Evolutionary conservation across 2,113 vertebrate genomes (phyloP), one percentile per base, ranked within the genome.

Genomic region (Cervus canadensis): DNA sequence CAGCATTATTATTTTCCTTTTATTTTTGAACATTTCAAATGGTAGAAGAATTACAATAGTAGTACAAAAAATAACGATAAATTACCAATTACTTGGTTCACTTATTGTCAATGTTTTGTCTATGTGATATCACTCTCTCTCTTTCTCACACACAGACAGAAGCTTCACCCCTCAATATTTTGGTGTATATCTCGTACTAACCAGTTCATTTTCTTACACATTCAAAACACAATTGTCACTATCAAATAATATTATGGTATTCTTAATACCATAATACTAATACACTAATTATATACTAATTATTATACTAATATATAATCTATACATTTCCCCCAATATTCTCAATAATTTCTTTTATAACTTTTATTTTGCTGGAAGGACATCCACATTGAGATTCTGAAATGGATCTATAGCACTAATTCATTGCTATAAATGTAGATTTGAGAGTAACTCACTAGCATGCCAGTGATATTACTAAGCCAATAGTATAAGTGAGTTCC

Each of bases 21-120:
- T 83, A 89, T 48, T 92, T 97, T 52, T 74, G 56, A 74, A 76
- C 21, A 86, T 64, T 89, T 91, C 25, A 96, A 95, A 95, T 0
- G 21, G 30, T 21, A 59, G 54, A 89, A n/a, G 89, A 50, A 0
- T 45, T 88, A 26, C 0, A 92, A 59, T 6, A 81, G 23, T 30
- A 71, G 16, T 19, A 59, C 11, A 79, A 79, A 60, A 71, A 89
- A 57, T 85, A 71, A 11, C 28, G n/a, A 81, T 28, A 84, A 36
- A n/a, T 33, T 82, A 71, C 5, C 33, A 11, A 89, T 21, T 45
- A 50, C 28, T 82, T 45, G 23, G 2, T 78, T 87, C 6, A 52
- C 21, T 23, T 86, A 0, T 19, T 82, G 1, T 33, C 19, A 21
- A 28, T 11, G 43, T 86, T 88, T 94, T 92, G 7, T 12, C 30